Evolutionary conservation across 1,140 invertebrate genomes (phyloP).

Genomic region (Sogatella furcifera): DNA sequence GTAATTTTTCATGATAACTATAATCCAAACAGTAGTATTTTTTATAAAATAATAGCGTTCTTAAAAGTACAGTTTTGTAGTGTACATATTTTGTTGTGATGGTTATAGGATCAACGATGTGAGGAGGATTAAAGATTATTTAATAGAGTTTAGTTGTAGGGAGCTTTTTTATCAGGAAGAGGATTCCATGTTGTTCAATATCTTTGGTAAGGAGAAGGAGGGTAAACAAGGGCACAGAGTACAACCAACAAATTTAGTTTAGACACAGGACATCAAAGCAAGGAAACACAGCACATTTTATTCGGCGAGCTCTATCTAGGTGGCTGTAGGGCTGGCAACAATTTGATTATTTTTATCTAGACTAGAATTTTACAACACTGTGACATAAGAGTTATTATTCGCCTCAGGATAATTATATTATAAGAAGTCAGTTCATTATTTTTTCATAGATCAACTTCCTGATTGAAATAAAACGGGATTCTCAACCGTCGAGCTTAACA

Average conservation of each 20-base stretch:
- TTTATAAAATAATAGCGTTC: not conserved
- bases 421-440: not conserved
- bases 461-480: not conserved
- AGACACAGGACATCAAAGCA: conserved; percentile 1
- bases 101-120: not conserved
- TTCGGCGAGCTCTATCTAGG: conserved; percentile 1
- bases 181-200: not conserved
- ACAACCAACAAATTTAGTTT: not conserved
- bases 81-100: conserved; percentile 1
- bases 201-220: not conserved
- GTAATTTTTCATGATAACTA: not conserved
- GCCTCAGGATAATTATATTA: not conserved
- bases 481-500: not conserved
- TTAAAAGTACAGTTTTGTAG: conserved; percentile 3
- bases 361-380: not conserved
- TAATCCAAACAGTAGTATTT: not conserved
- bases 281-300: not conserved
- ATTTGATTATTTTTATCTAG: not conserved
- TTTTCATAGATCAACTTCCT: not conserved
- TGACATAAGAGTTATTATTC: not conserved
- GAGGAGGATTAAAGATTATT: not conserved
- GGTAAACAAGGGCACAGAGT: not conserved
- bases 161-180: not conserved
- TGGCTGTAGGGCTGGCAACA: not conserved
- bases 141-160: not conserved